Base-by-base conservation (phyloP, 37 sponge, comb jelly and placozoan genomes). In the Diacarnus erythraeanus region DNA sequence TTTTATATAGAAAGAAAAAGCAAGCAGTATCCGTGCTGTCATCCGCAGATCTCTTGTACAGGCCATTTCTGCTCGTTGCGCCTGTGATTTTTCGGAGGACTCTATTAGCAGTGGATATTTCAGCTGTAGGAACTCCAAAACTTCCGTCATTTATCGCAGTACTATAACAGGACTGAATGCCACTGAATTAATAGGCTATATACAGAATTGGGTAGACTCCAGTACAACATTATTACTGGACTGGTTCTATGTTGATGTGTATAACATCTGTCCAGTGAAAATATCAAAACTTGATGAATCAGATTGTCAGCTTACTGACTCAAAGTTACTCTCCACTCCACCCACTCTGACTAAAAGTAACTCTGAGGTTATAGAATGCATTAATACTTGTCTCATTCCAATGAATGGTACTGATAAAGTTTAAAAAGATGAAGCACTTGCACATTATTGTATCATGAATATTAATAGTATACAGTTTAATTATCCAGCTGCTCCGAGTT, bases 231-330 rank as follows among this genome's bases (percentile, higher is more conserved):
- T 65, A 18, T 2, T 65, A 35, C 31, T 65, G 3, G 66, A 65
- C 33, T 65, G 66, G 66, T 65, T 31, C 66, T 30, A 30, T 31
- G 66, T 65, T 65, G 66, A 65, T 65, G 66, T 65, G 35, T 12
- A 31, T 2, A 17, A 30, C 12, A 34, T 31, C 3, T 65, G 66
- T 31, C 66, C 66, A 5, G 35, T 31, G 35, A 10, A 17, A 65
- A 30, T 65, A 65, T 65, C 66, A 6, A 30, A 17, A 30, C 34
- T 65, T 31, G 9, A 65, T 30, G 66, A 65, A 30, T 17, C 27
- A 3, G 66, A 65, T 35, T 65, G 66, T 10, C 34, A 31, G 34
- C 2, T 18, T 31, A 18, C 34, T 2, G 34, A 65, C 5, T 18
- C 66, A 47, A 12, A 15, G 12, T 6, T 15, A 15, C 12, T 12